Conservation (phyloP, 2,888 invertebrate genomes). For the Melanophora roralis region DNA sequence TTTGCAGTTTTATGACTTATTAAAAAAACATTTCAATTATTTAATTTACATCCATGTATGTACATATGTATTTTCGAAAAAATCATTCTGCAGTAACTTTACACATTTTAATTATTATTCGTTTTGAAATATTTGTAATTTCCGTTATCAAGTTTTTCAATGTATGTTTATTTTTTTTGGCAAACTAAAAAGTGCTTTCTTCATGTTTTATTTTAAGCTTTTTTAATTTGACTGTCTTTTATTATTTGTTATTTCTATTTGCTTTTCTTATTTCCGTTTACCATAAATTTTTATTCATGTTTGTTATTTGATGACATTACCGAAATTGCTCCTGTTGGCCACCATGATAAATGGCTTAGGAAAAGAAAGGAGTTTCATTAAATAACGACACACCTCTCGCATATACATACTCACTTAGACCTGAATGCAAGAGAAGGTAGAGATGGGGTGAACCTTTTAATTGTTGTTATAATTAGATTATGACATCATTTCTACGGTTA, state of each 20-base stretch:
- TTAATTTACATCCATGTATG: no score
- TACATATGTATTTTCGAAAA: no score
- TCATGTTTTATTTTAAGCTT: background rate
- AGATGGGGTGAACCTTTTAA: constrained; percentile 52
- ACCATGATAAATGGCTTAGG: constrained; percentile 6
- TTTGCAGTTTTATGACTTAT: no score
- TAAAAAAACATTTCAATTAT: no score
- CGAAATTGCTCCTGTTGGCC: constrained; percentile 45
- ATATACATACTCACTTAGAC: no score
- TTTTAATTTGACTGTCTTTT: constrained; percentile 28
- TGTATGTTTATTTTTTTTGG: constrained; percentile 33
- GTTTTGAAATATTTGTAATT: constrained; percentile 46
- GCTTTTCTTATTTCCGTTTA: constrained; percentile 55
- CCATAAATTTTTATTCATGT: constrained; percentile 53
- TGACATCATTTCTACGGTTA: constrained; percentile 52
- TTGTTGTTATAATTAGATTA: constrained; percentile 65
- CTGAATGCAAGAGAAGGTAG: background rate
- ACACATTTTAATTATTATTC: constrained; percentile 33
- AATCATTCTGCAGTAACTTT: no score
- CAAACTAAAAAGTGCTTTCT: constrained; percentile 35
- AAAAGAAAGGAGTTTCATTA: background rate
- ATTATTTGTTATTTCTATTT: constrained; percentile 36
- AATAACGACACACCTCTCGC: background rate
- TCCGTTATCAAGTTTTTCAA: constrained; percentile 46
- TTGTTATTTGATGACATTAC: constrained; percentile 57